Percentiles rank a stretch among this genome's conserved stretches.
Conservation (phyloP, 2,113 vertebrate genomes). For the Dipodomys merriami region DNA sequence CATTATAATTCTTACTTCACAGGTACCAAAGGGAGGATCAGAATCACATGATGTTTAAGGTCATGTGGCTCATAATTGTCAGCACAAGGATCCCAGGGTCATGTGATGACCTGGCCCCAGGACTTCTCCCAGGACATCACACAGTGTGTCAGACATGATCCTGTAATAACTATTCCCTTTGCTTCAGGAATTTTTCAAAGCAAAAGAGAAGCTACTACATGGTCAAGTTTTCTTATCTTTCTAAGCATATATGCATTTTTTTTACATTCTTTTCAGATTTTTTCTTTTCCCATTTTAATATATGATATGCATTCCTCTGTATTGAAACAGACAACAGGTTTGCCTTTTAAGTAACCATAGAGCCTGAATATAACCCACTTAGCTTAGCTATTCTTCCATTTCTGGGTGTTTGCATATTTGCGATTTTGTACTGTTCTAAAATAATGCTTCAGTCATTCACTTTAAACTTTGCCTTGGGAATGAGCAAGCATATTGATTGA, state of each 20-base stretch:
- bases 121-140: not conserved
- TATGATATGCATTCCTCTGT: slow-evolving; percentile 13
- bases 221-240: not conserved
- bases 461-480: slow-evolving; percentile 60
- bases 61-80: not conserved
- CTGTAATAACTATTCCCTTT: not conserved
- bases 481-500: slow-evolving; percentile 57
- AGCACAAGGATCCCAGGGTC: not conserved
- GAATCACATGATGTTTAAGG: not conserved
- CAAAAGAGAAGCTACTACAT: not conserved
- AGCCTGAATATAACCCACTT: slow-evolving; percentile 34
- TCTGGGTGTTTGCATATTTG: slow-evolving; percentile 13
- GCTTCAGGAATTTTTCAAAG: slow-evolving; percentile 12
- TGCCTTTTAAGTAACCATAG: slow-evolving; percentile 5
- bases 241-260: not conserved
- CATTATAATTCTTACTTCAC: not conserved
- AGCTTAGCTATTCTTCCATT: not conserved
- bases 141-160: not conserved
- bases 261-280: slow-evolving; percentile 6
- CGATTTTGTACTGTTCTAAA: slow-evolving; percentile 21
- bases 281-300: not conserved
- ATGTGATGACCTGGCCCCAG: not conserved
- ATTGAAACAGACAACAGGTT: slow-evolving; percentile 7
- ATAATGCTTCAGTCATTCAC: slow-evolving; percentile 49
- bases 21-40: slow-evolving; percentile 17